Base-by-base conservation (phyloP, 2,888 invertebrate species). In the Philaethria dido region DNA sequence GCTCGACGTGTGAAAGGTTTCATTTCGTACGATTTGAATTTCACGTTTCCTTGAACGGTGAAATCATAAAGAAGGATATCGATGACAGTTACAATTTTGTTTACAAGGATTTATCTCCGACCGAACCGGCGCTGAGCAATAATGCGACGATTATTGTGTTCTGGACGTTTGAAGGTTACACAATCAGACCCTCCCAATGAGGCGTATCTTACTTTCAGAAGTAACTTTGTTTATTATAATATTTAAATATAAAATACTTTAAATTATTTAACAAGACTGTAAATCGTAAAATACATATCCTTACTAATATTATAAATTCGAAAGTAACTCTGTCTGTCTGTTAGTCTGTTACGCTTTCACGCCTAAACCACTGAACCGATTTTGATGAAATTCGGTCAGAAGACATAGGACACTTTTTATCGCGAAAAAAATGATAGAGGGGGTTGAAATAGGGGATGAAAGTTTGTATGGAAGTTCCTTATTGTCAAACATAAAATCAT, bases 21-120 rank as follows among this genome's bases (percentile, higher is more conserved):
- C 61, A 52, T 36, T 85, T 79, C 71, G 75, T 82, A 77, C 77
- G 79, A 85, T 87, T 87, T 84, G 85, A 87, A 87, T 87, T 85
- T 85, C 80, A 77, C 81, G 78, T 78, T 78, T 79, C 78, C 77
- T 81, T 79, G 78, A 78, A 77, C 74, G 78, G 76, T 79, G 78
- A 82, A 81, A 85, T 84, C 85, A 84, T 89, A 90, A 89, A 88
- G 80, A 82, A 88, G 78, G 78, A 87, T 88, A 85, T 85, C 83
- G 80, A 80, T 80, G 89, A 87, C 89, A 86, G 85, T 78, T 82
- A 88, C 88, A 85, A 88, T 88, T 88, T 88, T 84, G 84, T 89
- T 85, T 86, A 88, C 84, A 85, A 86, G 81, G 84, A 88, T 89
- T 86, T 88, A 87, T 87, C 77, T 79, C 18, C 59, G 65, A 42